A percentile compares a stretch with the other conserved stretches of the same genome.
phyloP scores from a whole-genome alignment of 2,888 invertebrate species.

The Rhorus exstirpatorius region DNA sequence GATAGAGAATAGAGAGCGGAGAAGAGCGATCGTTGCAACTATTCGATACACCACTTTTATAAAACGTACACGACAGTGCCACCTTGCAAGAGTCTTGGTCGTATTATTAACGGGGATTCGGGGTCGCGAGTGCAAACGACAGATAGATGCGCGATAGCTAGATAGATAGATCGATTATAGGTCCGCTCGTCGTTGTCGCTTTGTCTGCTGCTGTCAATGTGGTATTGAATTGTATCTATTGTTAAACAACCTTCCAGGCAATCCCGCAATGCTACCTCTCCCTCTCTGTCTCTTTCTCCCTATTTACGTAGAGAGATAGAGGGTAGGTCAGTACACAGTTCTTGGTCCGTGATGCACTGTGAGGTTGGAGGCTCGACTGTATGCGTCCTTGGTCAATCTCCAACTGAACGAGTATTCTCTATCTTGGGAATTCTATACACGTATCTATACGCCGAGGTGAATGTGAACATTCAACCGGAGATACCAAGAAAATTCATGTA shows the following conservation, averaged over 20 bases:
- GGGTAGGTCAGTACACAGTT: constrained; percentile 27
- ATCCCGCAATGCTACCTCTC: background rate
- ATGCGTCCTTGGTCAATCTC: constrained; percentile 45
- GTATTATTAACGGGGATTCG: constrained; percentile 34
- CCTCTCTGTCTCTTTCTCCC: background rate
- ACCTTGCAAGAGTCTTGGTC: constrained; percentile 45
- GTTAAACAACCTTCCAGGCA: constrained; percentile 7
- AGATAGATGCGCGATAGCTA: constrained; percentile 29
- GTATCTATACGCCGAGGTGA: constrained; percentile 30
- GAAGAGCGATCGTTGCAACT: constrained; percentile 42
- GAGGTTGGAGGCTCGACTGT: background rate
- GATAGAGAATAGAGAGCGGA: constrained; percentile 37
- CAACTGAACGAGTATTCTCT: constrained; percentile 24
- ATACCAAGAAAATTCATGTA: constrained; percentile 50
- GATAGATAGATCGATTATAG: constrained; percentile 43
- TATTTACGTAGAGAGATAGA: background rate
- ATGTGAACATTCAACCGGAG: constrained; percentile 29
- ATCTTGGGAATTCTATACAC: constrained; percentile 33
- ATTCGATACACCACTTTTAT: constrained; percentile 32
- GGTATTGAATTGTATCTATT: constrained; percentile 53
- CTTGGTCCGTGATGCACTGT: constrained; percentile 9
- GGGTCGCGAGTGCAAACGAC: constrained; percentile 51
- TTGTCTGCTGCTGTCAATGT: constrained; percentile 46
- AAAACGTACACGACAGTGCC: constrained; percentile 37
- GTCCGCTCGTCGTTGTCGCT: constrained; percentile 10